Evolutionary conservation across 2,888 invertebrate genomes (phyloP).

Genomic region (Drosophila koepferae): DNA sequence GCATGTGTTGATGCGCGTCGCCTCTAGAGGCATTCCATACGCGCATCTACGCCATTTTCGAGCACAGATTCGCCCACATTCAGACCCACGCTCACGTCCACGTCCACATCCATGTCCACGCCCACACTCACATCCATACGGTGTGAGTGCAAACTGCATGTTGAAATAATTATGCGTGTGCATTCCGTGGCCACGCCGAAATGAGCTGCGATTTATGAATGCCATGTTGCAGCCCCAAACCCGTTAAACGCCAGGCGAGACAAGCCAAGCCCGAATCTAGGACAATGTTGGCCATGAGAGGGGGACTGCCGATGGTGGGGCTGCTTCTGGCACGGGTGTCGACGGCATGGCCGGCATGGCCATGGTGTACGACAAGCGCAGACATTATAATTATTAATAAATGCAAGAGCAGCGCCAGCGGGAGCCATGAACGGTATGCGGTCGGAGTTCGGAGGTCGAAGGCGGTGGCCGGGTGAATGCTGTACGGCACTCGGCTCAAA

Average conservation of each 20-base stretch:
- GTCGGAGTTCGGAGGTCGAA: not conserved
- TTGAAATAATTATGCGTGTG: slow-evolving; percentile 80
- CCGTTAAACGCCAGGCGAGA: slow-evolving; percentile 6
- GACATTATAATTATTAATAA: slow-evolving; percentile 81
- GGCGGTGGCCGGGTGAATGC: not conserved
- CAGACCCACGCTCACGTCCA: not conserved
- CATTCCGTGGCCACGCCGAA: slow-evolving; percentile 80
- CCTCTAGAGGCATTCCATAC: slow-evolving; percentile 38
- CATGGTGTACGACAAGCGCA: slow-evolving; percentile 64
- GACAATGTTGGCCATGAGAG: slow-evolving; percentile 16
- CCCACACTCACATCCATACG: not conserved
- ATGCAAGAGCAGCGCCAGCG: slow-evolving; percentile 64
- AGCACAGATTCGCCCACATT: slow-evolving; percentile 8
- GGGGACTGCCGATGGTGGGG: not conserved
- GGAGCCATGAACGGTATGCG: slow-evolving; percentile 18
- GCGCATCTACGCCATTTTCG: slow-evolving; percentile 32
- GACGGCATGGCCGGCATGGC: slow-evolving; percentile 25
- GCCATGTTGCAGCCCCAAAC: slow-evolving; percentile 49
- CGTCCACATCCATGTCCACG: not conserved
- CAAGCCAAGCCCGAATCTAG: slow-evolving; percentile 18
- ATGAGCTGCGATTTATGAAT: slow-evolving; percentile 81
- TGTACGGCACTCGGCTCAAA: slow-evolving; percentile 6
- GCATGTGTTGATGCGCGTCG: slow-evolving; percentile 31
- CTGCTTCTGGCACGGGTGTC: not conserved
- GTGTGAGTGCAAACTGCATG: slow-evolving; percentile 59